Percentiles rank a stretch among this genome's conserved stretches.
phyloP scores from a whole-genome alignment of 1,140 invertebrate genomes.

The Oedothorax gibbosus region DNA sequence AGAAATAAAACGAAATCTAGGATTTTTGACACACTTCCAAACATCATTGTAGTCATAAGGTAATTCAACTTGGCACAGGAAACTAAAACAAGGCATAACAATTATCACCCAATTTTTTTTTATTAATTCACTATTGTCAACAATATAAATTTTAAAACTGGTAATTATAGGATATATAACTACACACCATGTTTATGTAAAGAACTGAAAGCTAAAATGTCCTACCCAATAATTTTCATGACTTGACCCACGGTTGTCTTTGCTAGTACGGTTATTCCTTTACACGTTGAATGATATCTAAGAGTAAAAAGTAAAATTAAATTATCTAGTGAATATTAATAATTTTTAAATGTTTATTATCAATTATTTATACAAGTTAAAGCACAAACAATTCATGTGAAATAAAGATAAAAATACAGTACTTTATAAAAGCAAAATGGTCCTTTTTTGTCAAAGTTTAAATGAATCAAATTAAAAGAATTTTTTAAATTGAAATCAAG shows the following conservation, averaged over 20 bases:
- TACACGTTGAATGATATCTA: conserved; percentile 21
- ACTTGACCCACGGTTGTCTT: conserved; percentile 32
- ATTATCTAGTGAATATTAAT: not conserved
- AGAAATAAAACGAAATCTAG: conserved; percentile 47
- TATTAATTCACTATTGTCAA: no score
- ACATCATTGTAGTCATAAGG: conserved; percentile 11
- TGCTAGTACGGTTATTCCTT: conserved; percentile 38
- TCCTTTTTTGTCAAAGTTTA: no score
- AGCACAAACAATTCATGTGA: no score
- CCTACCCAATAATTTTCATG: conserved; percentile 47
- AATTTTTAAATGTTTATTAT: not conserved
- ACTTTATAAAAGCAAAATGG: no score
- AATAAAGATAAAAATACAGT: no score
- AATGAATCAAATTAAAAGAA: no score
- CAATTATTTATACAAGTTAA: no score
- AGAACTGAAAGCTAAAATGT: not conserved
- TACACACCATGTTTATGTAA: no score
- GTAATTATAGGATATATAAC: no score
- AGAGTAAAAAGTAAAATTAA: not conserved
- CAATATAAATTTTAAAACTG: no score
- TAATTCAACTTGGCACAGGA: conserved; percentile 37
- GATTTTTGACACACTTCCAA: conserved; percentile 55
- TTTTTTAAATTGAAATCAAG: no score
- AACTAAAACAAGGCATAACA: conserved; percentile 7
- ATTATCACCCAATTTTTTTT: no score